Evolutionary conservation across 2,797 vertebrate genomes (phyloP).

Genomic region (Menidia menidia): DNA sequence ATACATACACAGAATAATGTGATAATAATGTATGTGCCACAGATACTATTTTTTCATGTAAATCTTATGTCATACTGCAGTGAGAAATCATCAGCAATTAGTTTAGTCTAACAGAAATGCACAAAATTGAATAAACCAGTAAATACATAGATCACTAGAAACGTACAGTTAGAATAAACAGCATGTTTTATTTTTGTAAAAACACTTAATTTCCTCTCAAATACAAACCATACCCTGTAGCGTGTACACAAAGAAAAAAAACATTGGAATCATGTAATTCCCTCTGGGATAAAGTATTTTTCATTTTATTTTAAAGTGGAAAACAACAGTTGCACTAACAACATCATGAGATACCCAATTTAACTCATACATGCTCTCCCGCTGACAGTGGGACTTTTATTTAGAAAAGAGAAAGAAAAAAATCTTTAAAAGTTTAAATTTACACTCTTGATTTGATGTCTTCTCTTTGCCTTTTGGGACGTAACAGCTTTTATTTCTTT

Average conservation of each 20-base stretch:
- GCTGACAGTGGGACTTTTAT: not conserved
- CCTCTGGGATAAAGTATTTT: too few relatives aligned
- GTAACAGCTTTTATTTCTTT: too few relatives aligned
- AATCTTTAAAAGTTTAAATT: not conserved
- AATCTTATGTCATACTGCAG: not conserved
- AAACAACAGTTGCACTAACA: not conserved
- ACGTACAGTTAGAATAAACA: not conserved
- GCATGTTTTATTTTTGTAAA: not conserved
- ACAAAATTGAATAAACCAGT: not conserved
- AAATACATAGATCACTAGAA: not conserved
- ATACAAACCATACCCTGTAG: not conserved
- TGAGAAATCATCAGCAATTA: not conserved
- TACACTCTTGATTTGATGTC: not conserved
- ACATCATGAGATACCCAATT: not conserved
- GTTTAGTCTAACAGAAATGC: not conserved
- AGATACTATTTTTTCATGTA: not conserved
- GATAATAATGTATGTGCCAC: too few relatives aligned
- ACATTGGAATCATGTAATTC: too few relatives aligned
- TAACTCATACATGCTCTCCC: not conserved
- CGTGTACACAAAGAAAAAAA: not conserved
- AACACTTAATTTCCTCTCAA: not conserved
- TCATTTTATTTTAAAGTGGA: not conserved
- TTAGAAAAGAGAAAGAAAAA: not conserved
- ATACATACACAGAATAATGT: not conserved
- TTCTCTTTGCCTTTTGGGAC: not conserved